phyloP scores from a whole-genome alignment of 2,113 vertebrate species.

The Antechinus flavipes region DNA sequence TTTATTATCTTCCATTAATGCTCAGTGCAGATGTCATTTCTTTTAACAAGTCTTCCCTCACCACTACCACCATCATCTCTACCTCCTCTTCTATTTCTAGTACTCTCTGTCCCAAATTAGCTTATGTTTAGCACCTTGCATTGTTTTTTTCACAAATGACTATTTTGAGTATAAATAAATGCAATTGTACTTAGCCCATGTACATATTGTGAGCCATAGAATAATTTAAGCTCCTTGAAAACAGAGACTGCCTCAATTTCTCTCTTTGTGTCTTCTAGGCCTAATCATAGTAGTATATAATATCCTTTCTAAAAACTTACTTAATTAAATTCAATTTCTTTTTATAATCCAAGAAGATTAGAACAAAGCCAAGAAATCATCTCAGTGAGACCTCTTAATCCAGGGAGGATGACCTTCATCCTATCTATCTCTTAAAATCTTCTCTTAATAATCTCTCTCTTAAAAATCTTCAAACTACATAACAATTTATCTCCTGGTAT shows the following conservation, averaged over 20 bases:
- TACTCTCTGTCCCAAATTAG: neutral
- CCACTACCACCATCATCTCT: neutral
- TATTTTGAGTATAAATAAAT: neutral
- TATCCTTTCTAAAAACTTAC: neutral
- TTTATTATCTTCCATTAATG: neutral
- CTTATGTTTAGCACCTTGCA: neutral
- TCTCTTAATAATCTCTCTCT: neutral
- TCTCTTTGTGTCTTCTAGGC: neutral
- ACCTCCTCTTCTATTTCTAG: neutral
- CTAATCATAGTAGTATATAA: neutral
- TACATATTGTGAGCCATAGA: neutral
- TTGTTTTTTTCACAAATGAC: neutral
- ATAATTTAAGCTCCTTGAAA: neutral
- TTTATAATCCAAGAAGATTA: neutral
- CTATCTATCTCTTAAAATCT: slow-evolving; percentile 17
- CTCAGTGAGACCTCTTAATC: neutral
- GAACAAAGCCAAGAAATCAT: neutral
- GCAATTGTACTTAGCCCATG: neutral
- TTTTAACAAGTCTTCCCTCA: neutral
- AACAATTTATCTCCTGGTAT: neutral
- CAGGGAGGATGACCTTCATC: neutral
- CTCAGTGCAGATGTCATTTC: neutral
- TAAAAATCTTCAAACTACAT: slow-evolving; percentile 6
- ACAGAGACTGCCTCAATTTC: neutral
- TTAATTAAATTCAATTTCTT: neutral